A percentile compares a stretch with the other conserved stretches of the same genome.
These are phyloP conservation scores for Bujurquina vittata DNA, from an alignment of 2,113 vertebrate species.

Conservation along the genomic window DNA sequence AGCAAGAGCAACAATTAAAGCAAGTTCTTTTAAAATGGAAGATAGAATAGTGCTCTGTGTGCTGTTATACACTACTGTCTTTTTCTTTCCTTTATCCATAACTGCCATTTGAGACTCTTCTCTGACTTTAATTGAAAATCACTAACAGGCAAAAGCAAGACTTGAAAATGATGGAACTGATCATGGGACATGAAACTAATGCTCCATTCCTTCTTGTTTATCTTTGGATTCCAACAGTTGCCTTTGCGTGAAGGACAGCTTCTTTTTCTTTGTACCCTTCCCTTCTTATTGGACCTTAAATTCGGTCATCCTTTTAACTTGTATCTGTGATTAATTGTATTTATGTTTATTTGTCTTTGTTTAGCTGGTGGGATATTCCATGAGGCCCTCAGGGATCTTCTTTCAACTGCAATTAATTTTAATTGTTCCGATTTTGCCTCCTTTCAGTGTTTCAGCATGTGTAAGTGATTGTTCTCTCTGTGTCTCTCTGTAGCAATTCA, in stretches of 20 bases:
- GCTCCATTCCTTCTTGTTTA: not conserved
- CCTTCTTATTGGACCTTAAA: not conserved
- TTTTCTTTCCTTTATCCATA: not conserved
- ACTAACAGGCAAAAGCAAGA: not conserved
- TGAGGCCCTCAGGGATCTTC: not conserved
- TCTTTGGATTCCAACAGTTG: not conserved
- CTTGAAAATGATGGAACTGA: not conserved
- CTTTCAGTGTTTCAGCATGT: not conserved
- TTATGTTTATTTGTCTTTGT: not conserved
- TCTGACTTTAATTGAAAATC: not conserved
- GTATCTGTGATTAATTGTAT: not conserved
- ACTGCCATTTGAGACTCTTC: not conserved
- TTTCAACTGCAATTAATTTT: not conserved
- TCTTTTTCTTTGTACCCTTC: not conserved
- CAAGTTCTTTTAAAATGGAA: not conserved
- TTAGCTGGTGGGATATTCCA: not conserved
- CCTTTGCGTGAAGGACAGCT: not conserved
- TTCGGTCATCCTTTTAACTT: not conserved
- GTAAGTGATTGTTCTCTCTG: conserved; percentile 2
- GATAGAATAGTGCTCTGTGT: not conserved
- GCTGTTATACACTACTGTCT: not conserved
- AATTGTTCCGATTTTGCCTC: not conserved
- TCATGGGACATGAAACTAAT: not conserved
- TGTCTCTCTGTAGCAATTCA: conserved; percentile 84
- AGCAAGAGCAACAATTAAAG: not conserved